phyloP scores from a whole-genome alignment of 2,797 vertebrate species.

The Tokudaia tokunoshimensis region DNA sequence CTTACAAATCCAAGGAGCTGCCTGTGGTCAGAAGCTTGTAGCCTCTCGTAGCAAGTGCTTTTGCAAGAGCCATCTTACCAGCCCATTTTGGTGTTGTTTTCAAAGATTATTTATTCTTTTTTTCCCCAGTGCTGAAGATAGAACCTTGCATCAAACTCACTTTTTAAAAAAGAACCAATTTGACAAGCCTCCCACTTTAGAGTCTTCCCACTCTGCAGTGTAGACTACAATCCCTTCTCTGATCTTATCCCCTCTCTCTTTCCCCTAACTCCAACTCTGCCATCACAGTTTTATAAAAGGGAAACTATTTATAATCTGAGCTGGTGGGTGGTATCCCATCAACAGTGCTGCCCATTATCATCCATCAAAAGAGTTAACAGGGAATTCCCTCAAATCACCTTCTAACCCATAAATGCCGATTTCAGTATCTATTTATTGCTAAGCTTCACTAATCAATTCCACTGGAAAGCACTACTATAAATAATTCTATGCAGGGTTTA shows the following conservation, averaged over 20 bases:
- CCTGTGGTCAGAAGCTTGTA: too few relatives aligned
- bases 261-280: background rate
- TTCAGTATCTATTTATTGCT: slow-evolving; percentile 56
- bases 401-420: slow-evolving; percentile 31
- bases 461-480: slow-evolving; percentile 36
- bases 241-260: background rate
- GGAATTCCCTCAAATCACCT: slow-evolving; percentile 49
- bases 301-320: slow-evolving; percentile 12
- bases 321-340: slow-evolving; percentile 6
- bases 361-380: slow-evolving; percentile 37
- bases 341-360: background rate
- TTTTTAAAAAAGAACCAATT: background rate
- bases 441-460: slow-evolving; percentile 65
- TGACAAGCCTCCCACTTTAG: background rate
- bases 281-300: background rate
- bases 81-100: background rate
- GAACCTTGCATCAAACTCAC: background rate
- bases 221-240: background rate
- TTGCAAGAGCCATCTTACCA: background rate
- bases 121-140: background rate
- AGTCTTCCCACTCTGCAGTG: background rate
- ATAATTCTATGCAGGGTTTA: slow-evolving; percentile 28
- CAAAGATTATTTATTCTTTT: background rate
- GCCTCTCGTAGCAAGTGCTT: background rate
- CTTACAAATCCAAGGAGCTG: too few relatives aligned